phyloP scores from a whole-genome alignment of 1,140 invertebrate genomes.

The Campoletis sonorensis region DNA sequence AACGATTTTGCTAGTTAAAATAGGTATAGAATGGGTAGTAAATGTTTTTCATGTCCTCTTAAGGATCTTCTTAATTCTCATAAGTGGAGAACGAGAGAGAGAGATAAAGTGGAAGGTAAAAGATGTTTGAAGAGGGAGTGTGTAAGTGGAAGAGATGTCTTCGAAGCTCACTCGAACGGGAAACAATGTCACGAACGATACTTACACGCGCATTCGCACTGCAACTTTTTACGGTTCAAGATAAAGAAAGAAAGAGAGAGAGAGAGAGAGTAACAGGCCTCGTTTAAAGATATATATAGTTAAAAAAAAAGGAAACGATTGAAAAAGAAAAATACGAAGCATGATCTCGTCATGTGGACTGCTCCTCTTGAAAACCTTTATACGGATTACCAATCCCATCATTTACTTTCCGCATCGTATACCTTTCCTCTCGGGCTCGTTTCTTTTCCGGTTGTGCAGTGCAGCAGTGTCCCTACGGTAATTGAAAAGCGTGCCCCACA shows the following conservation, averaged over 20 bases:
- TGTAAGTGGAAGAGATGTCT: conserved; percentile 30
- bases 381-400: conserved; percentile 46
- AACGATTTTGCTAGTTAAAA: neutral
- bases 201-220: conserved; percentile 41
- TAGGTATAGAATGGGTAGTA: conserved; percentile 8
- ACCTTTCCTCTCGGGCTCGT: conserved; percentile 14
- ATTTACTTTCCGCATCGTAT: conserved; percentile 42
- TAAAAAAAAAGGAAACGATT: neutral
- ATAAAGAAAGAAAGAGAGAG: neutral
- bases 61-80: conserved; percentile 28
- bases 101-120: conserved; percentile 9
- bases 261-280: neutral
- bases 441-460: conserved; percentile 39
- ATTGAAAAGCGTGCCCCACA: conserved; percentile 45
- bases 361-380: conserved; percentile 36
- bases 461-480: conserved; percentile 42
- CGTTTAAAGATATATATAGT: neutral
- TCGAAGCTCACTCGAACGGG: conserved; percentile 20
- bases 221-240: conserved; percentile 26
- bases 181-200: conserved; percentile 41
- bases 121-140: conserved; percentile 9
- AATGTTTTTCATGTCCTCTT: conserved; percentile 49
- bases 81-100: conserved; percentile 24
- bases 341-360: conserved; percentile 29
- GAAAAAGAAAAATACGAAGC: conserved; percentile 2